phyloP scores from a whole-genome alignment of 2,888 invertebrate genomes.

The Anthoptus insignis region DNA sequence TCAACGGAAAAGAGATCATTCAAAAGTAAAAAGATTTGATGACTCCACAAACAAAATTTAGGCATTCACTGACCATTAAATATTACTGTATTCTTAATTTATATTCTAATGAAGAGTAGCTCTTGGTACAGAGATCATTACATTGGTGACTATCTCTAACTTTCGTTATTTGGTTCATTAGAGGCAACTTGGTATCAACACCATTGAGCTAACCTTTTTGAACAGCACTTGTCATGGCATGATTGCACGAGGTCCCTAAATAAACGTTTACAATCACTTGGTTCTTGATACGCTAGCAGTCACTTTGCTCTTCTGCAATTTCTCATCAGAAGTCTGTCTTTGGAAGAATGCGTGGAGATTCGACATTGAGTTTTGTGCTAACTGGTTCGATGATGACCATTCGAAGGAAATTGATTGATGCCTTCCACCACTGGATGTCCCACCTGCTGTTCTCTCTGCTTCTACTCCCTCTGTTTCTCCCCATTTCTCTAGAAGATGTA shows the following conservation, averaged over 20 bases:
- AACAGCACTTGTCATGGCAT: conserved; percentile 75
- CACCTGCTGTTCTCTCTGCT: conserved; percentile 82
- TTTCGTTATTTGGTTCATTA: conserved; percentile 11
- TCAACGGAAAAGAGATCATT: conserved; percentile 6
- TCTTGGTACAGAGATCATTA: conserved; percentile 12
- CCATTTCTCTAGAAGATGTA: conserved; percentile 93
- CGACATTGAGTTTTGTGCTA: conserved; percentile 93
- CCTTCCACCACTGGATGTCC: conserved; percentile 76
- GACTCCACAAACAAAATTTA: conserved; percentile 1
- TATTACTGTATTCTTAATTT: not conserved
- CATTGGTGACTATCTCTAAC: not conserved
- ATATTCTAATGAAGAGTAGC: not conserved
- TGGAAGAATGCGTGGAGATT: conserved; percentile 94
- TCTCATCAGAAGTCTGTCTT: conserved; percentile 85
- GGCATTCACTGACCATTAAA: not conserved
- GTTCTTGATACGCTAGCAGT: conserved; percentile 60
- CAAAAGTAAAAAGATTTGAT: not conserved
- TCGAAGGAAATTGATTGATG: conserved; percentile 93
- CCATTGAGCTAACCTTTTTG: conserved; percentile 52
- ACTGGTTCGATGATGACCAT: conserved; percentile 90
- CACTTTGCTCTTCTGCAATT: conserved; percentile 74
- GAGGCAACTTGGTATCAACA: conserved; percentile 13
- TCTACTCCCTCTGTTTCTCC: conserved; percentile 87
- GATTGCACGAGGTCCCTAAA: conserved; percentile 73
- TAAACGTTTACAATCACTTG: conserved; percentile 60